These are phyloP conservation scores for Drosophila equinoxialis DNA, from an alignment of 1,140 invertebrate genomes.

Conservation along the genomic window DNA sequence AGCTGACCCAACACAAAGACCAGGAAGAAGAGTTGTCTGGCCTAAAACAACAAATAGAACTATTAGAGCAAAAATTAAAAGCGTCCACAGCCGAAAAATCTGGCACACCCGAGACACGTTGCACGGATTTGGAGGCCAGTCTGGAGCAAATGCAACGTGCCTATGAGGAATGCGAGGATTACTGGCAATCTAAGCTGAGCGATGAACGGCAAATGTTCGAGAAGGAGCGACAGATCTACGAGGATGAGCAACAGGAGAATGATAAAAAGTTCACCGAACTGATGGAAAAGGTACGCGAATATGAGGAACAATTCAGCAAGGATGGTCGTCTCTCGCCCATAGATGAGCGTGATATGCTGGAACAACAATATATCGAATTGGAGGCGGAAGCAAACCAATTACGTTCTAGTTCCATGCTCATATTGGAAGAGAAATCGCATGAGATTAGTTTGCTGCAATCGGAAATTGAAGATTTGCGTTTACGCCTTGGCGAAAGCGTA, in stretches of 20 bases:
- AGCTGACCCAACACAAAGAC: constrained; percentile 56
- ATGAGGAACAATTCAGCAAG: constrained; percentile 89
- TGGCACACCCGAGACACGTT: constrained; percentile 83
- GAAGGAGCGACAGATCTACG: constrained; percentile 89
- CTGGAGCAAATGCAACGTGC: constrained; percentile 89
- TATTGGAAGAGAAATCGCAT: constrained; percentile 83
- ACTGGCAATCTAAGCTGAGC: constrained; percentile 90
- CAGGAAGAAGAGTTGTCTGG: constrained; percentile 51
- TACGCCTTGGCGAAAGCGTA: constrained; percentile 73
- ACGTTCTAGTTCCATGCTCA: constrained; percentile 63
- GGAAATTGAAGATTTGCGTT: constrained; percentile 83
- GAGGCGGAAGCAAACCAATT: constrained; percentile 88
- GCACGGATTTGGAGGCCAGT: constrained; percentile 88
- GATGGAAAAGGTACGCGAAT: constrained; percentile 89
- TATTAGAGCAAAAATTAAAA: constrained; percentile 62
- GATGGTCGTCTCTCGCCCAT: constrained; percentile 88
- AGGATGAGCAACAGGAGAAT: constrained; percentile 89
- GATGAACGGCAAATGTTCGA: constrained; percentile 90
- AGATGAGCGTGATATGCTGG: constrained; percentile 89
- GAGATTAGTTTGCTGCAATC: constrained; percentile 85
- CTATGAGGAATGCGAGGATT: constrained; percentile 93
- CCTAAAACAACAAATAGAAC: constrained; percentile 62
- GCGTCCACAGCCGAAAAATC: constrained; percentile 29
- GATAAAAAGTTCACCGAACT: constrained; percentile 91
- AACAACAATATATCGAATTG: constrained; percentile 89